phyloP scores from a whole-genome alignment of 2,797 vertebrate genomes.

The Nyctibius grandis region DNA sequence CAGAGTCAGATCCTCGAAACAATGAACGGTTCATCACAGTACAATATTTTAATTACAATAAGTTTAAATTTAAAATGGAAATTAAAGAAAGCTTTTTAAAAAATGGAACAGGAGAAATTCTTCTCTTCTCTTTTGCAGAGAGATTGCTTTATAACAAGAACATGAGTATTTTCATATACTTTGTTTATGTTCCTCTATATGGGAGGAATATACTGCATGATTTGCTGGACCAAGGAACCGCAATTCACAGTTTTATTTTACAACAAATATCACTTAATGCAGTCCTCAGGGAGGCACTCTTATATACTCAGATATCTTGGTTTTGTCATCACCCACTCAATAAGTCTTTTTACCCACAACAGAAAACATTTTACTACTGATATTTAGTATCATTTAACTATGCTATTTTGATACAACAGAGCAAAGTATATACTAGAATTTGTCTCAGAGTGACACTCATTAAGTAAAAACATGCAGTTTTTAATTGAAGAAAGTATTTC shows the following conservation, averaged over 20 bases:
- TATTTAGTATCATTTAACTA: conserved; percentile 7
- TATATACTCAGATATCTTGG: background rate
- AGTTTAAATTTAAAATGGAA: background rate
- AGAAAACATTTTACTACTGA: background rate
- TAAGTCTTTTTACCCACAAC: background rate
- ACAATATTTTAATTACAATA: background rate
- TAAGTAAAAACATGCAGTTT: background rate
- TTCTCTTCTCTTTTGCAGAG: background rate
- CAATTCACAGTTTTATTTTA: background rate
- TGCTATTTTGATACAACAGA: background rate
- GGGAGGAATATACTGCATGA: background rate
- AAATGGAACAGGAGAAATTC: background rate
- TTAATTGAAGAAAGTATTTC: background rate
- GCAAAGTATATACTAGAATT: background rate
- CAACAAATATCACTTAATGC: background rate
- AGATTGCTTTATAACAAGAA: background rate
- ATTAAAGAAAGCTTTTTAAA: background rate
- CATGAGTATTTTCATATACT: background rate
- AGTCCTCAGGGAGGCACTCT: background rate
- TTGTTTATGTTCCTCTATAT: background rate
- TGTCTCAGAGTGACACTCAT: background rate
- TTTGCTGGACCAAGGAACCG: background rate
- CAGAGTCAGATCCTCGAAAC: background rate
- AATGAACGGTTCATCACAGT: accelerated
- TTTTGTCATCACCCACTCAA: background rate